Conservation (phyloP, 2,797 vertebrate genomes). For the Otus scops region DNA sequence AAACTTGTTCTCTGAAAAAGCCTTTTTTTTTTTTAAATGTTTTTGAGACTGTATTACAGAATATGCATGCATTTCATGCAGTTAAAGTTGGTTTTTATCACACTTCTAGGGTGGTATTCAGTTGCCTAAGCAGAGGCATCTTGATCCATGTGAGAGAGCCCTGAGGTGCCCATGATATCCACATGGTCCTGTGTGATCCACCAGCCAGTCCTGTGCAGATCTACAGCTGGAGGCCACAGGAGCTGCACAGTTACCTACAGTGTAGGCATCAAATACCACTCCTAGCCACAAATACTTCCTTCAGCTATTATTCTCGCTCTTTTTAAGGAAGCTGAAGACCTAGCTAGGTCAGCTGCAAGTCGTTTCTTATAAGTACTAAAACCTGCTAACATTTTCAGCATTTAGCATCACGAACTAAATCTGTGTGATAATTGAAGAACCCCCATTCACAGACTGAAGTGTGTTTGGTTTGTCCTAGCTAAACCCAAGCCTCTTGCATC, state of each 20-base stretch:
- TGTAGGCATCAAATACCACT: not conserved
- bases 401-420: not conserved
- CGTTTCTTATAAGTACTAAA: not conserved
- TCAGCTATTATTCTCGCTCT: not conserved
- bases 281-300: no score
- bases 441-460: not conserved
- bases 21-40: no score
- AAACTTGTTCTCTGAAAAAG: not conserved
- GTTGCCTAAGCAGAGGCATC: no score
- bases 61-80: not conserved
- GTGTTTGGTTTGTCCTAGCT: not conserved
- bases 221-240: not conserved
- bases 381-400: not conserved
- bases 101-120: not conserved
- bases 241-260: no score
- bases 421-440: not conserved
- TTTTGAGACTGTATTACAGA: not conserved
- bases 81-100: not conserved
- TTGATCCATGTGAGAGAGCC: not conserved
- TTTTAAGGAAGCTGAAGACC: not conserved
- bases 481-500: not conserved
- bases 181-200: not conserved
- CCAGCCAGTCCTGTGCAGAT: no score
- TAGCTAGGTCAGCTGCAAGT: not conserved
- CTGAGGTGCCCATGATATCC: not conserved